Percentiles rank a stretch among this genome's conserved stretches.
Evolutionary conservation across 64 coral and sea anemone species (phyloP).

Genomic region (Montipora capricornis): DNA sequence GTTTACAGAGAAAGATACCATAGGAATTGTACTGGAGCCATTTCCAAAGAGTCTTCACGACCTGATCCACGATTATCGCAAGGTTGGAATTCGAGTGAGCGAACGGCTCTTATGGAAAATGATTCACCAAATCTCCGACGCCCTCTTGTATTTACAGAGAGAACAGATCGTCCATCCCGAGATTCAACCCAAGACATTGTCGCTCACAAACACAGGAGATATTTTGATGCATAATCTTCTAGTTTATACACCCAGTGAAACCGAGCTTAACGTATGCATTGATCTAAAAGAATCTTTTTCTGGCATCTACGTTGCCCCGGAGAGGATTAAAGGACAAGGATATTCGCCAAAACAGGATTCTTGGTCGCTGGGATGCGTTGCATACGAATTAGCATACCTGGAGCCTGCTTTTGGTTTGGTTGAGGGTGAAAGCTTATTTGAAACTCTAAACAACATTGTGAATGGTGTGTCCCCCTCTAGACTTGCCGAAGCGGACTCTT

Average conservation of each 20-base stretch:
- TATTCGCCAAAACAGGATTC: slow-evolving; percentile 65
- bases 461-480: slow-evolving; percentile 64
- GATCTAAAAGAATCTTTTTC: slow-evolving; percentile 52
- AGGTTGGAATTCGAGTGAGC: slow-evolving; percentile 38
- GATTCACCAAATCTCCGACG: slow-evolving; percentile 69
- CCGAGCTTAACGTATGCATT: slow-evolving; percentile 63
- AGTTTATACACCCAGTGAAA: slow-evolving; percentile 65
- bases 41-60: slow-evolving; percentile 69
- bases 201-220: slow-evolving; percentile 63
- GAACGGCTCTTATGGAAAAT: slow-evolving; percentile 83
- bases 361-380: slow-evolving; percentile 82
- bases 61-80: slow-evolving; percentile 59
- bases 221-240: slow-evolving; percentile 73
- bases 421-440: slow-evolving; percentile 63
- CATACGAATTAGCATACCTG: slow-evolving; percentile 64
- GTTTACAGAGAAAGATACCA: slow-evolving; percentile 68
- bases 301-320: slow-evolving; percentile 82
- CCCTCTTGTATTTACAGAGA: slow-evolving; percentile 79
- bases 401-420: slow-evolving; percentile 63
- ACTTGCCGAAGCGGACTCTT: slow-evolving; percentile 23
- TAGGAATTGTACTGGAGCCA: slow-evolving; percentile 67
- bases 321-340: slow-evolving; percentile 70
- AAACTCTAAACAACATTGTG: slow-evolving; percentile 74
- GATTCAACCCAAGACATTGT: slow-evolving; percentile 69
- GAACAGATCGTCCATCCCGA: slow-evolving; percentile 64